phyloP scores from a whole-genome alignment of 1,140 invertebrate genomes.

The Rhagoletis pomonella region DNA sequence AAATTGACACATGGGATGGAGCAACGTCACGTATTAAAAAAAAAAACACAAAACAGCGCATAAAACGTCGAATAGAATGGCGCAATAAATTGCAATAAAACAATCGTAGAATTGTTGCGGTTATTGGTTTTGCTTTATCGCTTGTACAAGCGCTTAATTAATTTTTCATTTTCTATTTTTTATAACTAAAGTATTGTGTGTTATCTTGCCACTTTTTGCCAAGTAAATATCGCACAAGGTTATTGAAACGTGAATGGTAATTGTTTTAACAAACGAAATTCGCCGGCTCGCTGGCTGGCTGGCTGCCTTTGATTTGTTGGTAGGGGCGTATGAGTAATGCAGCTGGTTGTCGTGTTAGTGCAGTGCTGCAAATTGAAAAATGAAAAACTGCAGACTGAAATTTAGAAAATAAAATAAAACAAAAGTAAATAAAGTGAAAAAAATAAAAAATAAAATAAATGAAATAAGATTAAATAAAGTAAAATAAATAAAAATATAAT shows the following conservation, averaged over 20 bases:
- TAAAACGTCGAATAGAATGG: background rate
- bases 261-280: conserved; percentile 29
- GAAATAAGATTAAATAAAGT: conserved; percentile 7
- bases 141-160: conserved; percentile 15
- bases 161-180: conserved; percentile 19
- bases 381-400: background rate
- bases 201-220: background rate
- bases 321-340: conserved; percentile 49
- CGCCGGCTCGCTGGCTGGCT: conserved; percentile 6
- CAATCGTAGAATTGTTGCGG: background rate
- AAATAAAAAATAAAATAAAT: background rate
- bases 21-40: background rate
- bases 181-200: background rate
- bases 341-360: background rate
- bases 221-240: conserved; percentile 1
- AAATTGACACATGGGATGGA: background rate
- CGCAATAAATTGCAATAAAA: background rate
- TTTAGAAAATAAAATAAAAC: conserved; percentile 14
- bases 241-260: conserved; percentile 6
- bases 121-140: background rate
- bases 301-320: background rate
- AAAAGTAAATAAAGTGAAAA: background rate
- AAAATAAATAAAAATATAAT: background rate
- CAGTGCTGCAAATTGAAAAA: background rate
- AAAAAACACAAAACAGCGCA: background rate